Conservation (phyloP, 2,113 vertebrate species). For the Silurus meridionalis region DNA sequence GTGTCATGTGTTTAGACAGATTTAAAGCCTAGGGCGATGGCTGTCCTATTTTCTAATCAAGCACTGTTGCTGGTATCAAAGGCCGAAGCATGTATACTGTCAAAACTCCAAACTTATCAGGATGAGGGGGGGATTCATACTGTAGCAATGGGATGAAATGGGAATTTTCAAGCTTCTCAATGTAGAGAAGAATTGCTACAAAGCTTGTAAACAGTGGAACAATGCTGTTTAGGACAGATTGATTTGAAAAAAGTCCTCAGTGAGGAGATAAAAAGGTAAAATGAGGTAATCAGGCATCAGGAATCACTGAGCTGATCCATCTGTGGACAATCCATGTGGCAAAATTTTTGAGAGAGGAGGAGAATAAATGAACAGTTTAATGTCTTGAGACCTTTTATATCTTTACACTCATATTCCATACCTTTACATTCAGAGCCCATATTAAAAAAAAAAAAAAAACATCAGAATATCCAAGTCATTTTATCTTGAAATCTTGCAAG, state of each 20-base stretch:
- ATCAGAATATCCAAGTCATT: not conserved
- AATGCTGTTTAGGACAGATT: slow-evolving; percentile 46
- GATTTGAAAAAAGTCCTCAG: slow-evolving; percentile 25
- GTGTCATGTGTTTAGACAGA: slow-evolving; percentile 30
- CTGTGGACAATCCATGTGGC: slow-evolving; percentile 18
- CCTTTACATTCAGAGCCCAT: not conserved
- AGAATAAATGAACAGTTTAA: not conserved
- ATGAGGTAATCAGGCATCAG: slow-evolving; percentile 28
- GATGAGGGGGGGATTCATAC: not conserved
- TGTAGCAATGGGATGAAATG: slow-evolving; percentile 37
- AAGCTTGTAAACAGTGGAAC: slow-evolving; percentile 32
- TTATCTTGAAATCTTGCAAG: not conserved
- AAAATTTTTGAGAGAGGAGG: not conserved
- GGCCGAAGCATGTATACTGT: not conserved
- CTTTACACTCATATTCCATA: not conserved
- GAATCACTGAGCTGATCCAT: slow-evolving; percentile 22
- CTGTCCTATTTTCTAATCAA: slow-evolving; percentile 31
- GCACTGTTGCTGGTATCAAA: slow-evolving; percentile 24
- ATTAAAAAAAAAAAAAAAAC: not conserved
- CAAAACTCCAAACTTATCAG: slow-evolving; percentile 8
- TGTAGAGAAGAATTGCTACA: slow-evolving; percentile 24
- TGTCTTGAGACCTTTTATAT: not conserved
- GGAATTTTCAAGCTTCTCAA: slow-evolving; percentile 43
- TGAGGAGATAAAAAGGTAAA: slow-evolving; percentile 8
- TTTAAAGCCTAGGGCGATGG: not conserved